Conservation (phyloP, 1,140 invertebrate genomes). For the Achatina immaculata region DNA sequence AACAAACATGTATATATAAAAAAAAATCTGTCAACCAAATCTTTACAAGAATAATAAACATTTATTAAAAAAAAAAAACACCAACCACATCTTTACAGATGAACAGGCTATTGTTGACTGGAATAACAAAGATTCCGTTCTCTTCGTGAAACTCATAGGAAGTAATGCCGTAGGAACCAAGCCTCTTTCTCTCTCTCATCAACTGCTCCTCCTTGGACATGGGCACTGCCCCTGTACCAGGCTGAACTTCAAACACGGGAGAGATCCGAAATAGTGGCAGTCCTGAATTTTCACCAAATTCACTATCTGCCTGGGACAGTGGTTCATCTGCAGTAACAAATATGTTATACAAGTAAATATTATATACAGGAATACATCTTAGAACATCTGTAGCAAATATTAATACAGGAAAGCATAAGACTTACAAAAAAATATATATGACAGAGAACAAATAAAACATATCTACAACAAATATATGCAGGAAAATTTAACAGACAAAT, state of each 20-base stretch:
- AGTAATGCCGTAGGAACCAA: conserved; percentile 93
- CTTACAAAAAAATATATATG: not conserved
- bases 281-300: conserved; percentile 82
- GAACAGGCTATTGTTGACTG: conserved; percentile 87
- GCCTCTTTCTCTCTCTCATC: conserved; percentile 87
- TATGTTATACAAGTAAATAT: not conserved
- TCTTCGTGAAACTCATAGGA: conserved; percentile 88
- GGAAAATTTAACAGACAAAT: no score
- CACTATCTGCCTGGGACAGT: conserved; percentile 75
- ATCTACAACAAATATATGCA: no score
- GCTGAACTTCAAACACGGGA: conserved; percentile 70
- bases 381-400: not conserved
- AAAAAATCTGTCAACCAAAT: no score
- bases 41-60: no score
- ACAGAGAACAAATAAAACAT: not conserved
- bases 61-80: no score
- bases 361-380: not conserved
- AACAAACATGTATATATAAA: no score
- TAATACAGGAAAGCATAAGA: not conserved
- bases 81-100: conserved; percentile 78
- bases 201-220: conserved; percentile 88
- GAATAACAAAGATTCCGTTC: conserved; percentile 89
- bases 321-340: conserved; percentile 15
- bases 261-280: not conserved
- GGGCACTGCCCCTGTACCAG: conserved; percentile 73